Evolutionary conservation across 1,140 invertebrate species (phyloP).

Genomic region (Lepidurus apus): DNA sequence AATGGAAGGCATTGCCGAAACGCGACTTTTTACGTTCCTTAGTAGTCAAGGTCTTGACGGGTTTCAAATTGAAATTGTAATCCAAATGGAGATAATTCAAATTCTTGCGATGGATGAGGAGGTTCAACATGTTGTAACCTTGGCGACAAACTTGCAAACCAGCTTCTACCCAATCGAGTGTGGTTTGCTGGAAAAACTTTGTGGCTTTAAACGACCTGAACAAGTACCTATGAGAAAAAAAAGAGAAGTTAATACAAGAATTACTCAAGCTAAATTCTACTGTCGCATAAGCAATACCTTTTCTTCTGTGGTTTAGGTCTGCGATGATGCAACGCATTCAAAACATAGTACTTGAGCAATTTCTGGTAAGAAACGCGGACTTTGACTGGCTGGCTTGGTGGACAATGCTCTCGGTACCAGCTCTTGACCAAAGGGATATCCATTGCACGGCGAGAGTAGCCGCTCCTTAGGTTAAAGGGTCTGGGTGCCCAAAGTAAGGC

Average conservation of each 20-base stretch:
- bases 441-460: constrained; percentile 72
- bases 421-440: constrained; percentile 96
- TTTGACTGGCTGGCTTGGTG: constrained; percentile 97
- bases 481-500: constrained; percentile 96
- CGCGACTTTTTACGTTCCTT: constrained; percentile 99
- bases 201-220: constrained; percentile 99
- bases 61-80: constrained; percentile 99
- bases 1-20: constrained; percentile 99
- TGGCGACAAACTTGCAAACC: constrained; percentile 93
- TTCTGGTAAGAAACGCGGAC: constrained; percentile 99
- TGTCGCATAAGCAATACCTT: constrained; percentile 51
- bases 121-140: constrained; percentile 99
- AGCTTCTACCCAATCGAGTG: constrained; percentile 98
- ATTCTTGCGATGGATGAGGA: constrained; percentile 98
- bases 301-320: constrained; percentile 98
- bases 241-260: not conserved
- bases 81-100: constrained; percentile 99
- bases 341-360: constrained; percentile 93
- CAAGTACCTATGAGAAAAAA: constrained; percentile 58
- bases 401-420: constrained; percentile 98
- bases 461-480: constrained; percentile 94
- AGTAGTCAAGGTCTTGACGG: constrained; percentile 97
- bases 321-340: constrained; percentile 95
- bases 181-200: constrained; percentile 99
- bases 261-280: not conserved